Evolutionary conservation across 2,888 invertebrate species (phyloP).

Genomic region (Chesias legatella): DNA sequence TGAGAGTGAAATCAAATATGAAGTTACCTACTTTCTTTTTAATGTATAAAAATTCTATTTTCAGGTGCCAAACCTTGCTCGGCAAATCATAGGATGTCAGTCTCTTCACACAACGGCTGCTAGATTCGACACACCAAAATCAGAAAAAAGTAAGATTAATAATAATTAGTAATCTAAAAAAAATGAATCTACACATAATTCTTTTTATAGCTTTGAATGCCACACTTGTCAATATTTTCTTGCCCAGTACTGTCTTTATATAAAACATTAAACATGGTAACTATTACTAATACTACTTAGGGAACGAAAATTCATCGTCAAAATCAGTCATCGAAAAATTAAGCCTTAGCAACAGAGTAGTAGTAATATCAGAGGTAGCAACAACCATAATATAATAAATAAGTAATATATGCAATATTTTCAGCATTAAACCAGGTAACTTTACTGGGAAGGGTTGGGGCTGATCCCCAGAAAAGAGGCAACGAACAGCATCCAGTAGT

Average conservation of each 20-base stretch:
- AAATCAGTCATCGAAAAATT: too few relatives aligned
- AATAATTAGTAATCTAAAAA: too few relatives aligned
- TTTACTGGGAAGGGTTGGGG: slow-evolving; percentile 92
- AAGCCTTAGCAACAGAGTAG: too few relatives aligned
- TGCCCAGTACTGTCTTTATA: too few relatives aligned
- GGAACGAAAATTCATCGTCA: too few relatives aligned
- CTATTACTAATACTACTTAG: too few relatives aligned
- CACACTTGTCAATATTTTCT: too few relatives aligned
- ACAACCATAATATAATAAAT: slow-evolving; percentile 2
- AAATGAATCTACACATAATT: too few relatives aligned
- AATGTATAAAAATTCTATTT: slow-evolving; percentile 16
- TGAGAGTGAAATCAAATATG: too few relatives aligned
- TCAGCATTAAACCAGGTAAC: slow-evolving; percentile 89
- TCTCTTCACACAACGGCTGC: slow-evolving; percentile 34
- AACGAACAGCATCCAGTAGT: slow-evolving; percentile 90
- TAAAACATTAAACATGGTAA: too few relatives aligned
- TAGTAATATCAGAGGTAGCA: too few relatives aligned
- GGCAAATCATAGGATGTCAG: slow-evolving; percentile 32
- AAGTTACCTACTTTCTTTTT: neutral
- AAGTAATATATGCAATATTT: slow-evolving; percentile 26
- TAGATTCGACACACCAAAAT: slow-evolving; percentile 49
- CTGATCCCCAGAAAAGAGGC: slow-evolving; percentile 93
- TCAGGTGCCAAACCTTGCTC: slow-evolving; percentile 34
- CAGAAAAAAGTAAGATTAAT: slow-evolving; percentile 60
- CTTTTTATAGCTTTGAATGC: too few relatives aligned